Percentiles rank a stretch among this genome's conserved stretches.
phyloP scores from a whole-genome alignment of 2,888 invertebrate species.

The Ellobium chinense region DNA sequence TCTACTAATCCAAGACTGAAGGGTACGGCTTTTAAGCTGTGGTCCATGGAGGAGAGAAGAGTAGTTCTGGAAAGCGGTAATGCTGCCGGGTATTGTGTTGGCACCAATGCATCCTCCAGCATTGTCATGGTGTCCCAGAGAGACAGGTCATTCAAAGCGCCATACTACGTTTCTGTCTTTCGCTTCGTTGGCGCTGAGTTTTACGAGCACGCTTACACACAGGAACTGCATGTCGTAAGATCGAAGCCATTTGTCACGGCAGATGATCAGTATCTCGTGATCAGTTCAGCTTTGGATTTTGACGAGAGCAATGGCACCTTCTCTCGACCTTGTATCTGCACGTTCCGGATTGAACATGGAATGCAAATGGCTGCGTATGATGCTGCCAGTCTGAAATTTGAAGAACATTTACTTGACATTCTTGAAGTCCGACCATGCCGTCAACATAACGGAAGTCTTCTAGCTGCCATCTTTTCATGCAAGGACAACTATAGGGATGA shows the following conservation, averaged over 20 bases:
- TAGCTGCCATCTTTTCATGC: constrained; percentile 47
- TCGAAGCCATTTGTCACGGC: constrained; percentile 71
- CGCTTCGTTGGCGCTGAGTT: constrained; percentile 59
- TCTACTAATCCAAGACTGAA: constrained; percentile 61
- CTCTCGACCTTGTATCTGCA: constrained; percentile 64
- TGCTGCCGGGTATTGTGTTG: constrained; percentile 66
- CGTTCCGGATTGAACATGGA: constrained; percentile 64
- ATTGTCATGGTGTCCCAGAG: constrained; percentile 69
- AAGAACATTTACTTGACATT: constrained; percentile 69
- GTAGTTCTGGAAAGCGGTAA: constrained; percentile 75
- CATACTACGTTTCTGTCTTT: constrained; percentile 67
- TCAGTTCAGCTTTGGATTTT: constrained; percentile 72
- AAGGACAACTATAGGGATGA: not conserved
- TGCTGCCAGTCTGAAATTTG: constrained; percentile 67
- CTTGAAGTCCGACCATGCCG: constrained; percentile 66
- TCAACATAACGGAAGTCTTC: constrained; percentile 30
- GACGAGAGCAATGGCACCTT: constrained; percentile 59
- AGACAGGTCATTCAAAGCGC: constrained; percentile 59
- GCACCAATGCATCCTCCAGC: constrained; percentile 55
- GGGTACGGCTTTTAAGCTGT: constrained; percentile 70
- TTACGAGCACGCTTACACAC: constrained; percentile 60
- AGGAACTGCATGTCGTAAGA: constrained; percentile 64
- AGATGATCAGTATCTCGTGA: constrained; percentile 72
- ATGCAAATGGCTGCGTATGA: constrained; percentile 66
- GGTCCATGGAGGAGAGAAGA: constrained; percentile 71